Conservation (phyloP, 1,140 invertebrate genomes). For the Akabosia matsudoensis region DNA sequence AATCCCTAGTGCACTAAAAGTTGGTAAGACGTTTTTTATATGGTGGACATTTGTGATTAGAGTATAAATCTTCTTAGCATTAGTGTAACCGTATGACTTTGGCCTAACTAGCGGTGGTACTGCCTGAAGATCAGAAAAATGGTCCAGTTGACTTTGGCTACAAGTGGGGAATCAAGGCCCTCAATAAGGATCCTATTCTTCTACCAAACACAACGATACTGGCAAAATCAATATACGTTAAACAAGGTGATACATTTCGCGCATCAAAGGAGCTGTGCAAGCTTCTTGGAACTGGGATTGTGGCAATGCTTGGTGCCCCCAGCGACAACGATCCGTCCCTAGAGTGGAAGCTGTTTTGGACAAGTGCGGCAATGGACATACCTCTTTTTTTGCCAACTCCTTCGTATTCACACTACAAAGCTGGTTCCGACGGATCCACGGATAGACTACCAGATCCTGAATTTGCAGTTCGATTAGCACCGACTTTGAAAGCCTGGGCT, state of each 20-base stretch:
- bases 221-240: constrained; percentile 66
- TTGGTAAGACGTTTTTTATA: not conserved
- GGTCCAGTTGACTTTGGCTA: constrained; percentile 64
- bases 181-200: constrained; percentile 53
- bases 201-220: constrained; percentile 63
- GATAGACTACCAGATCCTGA: constrained; percentile 25
- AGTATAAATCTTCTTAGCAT: not conserved
- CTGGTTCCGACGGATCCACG: not conserved
- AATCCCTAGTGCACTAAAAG: not conserved
- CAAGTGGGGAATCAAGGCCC: constrained; percentile 65
- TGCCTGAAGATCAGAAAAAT: constrained; percentile 61
- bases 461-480: constrained; percentile 35
- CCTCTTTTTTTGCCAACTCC: constrained; percentile 39
- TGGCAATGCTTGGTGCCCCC: constrained; percentile 28
- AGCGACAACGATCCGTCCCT: constrained; percentile 36
- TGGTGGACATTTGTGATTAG: not conserved
- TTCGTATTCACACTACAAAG: constrained; percentile 26
- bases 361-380: constrained; percentile 33
- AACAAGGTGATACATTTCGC: constrained; percentile 64
- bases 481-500: constrained; percentile 29
- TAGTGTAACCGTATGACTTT: not conserved
- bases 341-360: constrained; percentile 43
- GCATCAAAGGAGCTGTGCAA: constrained; percentile 63
- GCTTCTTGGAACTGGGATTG: constrained; percentile 29
- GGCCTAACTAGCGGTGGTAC: constrained; percentile 32